These are phyloP conservation scores for Petrocephalus zakoni DNA, from an alignment of 2,113 vertebrate species.

Conservation along the genomic window DNA sequence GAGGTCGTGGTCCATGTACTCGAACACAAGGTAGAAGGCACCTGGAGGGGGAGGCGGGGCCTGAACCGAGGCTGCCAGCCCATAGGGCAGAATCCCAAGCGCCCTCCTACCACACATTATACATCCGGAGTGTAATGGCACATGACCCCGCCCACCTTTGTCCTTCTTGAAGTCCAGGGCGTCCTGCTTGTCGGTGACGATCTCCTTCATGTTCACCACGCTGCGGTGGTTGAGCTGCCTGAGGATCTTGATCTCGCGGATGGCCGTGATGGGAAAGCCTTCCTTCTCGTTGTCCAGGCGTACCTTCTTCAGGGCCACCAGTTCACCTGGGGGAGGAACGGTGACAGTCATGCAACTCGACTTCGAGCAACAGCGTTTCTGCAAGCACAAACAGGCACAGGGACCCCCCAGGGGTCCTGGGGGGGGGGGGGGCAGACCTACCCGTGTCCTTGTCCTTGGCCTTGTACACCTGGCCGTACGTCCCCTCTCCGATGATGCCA, in stretches of 20 bases:
- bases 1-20: slow-evolving; percentile 99
- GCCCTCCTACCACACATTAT: neutral
- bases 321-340: slow-evolving; percentile 64
- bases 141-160: slow-evolving; percentile 68
- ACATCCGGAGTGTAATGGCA: neutral
- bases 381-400: neutral
- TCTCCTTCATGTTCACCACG: slow-evolving; percentile 99
- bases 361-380: neutral
- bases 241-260: slow-evolving; percentile 95
- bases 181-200: slow-evolving; percentile 97
- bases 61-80: neutral
- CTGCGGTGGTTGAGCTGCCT: slow-evolving; percentile 92
- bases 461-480: slow-evolving; percentile 97
- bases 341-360: neutral
- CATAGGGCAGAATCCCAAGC: neutral
- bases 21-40: slow-evolving; percentile 98
- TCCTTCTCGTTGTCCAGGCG: slow-evolving; percentile 97
- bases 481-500: slow-evolving; percentile 95
- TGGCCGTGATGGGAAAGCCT: slow-evolving; percentile 96
- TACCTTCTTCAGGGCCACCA: slow-evolving; percentile 96
- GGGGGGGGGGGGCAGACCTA: slow-evolving; percentile 39
- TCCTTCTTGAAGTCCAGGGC: slow-evolving; percentile 98
- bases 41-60: slow-evolving; percentile 47
- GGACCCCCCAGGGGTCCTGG: neutral
- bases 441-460: slow-evolving; percentile 98